Evolutionary conservation across 2,888 invertebrate species (phyloP).

Genomic region (Diaperis boleti): DNA sequence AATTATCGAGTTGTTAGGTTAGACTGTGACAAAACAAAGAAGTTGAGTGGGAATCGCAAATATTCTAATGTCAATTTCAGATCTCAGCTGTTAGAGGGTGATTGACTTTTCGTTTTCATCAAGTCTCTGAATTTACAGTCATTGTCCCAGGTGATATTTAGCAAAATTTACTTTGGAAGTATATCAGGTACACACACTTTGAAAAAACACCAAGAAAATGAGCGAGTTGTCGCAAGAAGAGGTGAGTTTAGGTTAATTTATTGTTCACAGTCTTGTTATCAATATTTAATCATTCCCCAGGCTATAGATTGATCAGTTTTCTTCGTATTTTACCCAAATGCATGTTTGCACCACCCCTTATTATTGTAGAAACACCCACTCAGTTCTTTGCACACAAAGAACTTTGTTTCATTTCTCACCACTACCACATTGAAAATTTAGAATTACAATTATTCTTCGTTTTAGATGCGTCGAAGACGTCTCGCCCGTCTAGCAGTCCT

Average conservation of each 20-base stretch:
- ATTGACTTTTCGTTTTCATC: slow-evolving; percentile 63
- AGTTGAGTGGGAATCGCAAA: slow-evolving; percentile 46
- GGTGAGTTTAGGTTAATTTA: slow-evolving; percentile 73
- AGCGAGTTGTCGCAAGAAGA: slow-evolving; percentile 91
- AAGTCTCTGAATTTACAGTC: slow-evolving; percentile 40
- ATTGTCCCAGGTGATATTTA: slow-evolving; percentile 14
- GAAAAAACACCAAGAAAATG: slow-evolving; percentile 67
- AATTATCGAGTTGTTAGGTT: slow-evolving; percentile 50
- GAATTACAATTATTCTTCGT: slow-evolving; percentile 52
- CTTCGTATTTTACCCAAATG: too few species aligned
- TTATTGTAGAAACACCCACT: neutral
- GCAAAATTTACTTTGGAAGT: slow-evolving; percentile 3
- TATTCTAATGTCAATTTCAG: slow-evolving; percentile 58
- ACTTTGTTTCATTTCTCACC: slow-evolving; percentile 7
- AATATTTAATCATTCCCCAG: neutral
- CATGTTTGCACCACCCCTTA: too few species aligned
- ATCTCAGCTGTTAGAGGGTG: slow-evolving; percentile 64
- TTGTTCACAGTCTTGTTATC: neutral
- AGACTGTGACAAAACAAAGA: slow-evolving; percentile 55
- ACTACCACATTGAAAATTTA: neutral
- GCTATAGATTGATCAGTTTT: too few species aligned
- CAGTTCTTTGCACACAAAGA: neutral
- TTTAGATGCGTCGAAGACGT: slow-evolving; percentile 81
- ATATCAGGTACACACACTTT: slow-evolving; percentile 29
- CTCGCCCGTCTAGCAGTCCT: slow-evolving; percentile 79